A percentile compares a stretch with the other conserved stretches of the same genome.
These are phyloP conservation scores for Shinisaurus crocodilurus DNA, from an alignment of 2,113 vertebrate genomes.

Conservation along the genomic window DNA sequence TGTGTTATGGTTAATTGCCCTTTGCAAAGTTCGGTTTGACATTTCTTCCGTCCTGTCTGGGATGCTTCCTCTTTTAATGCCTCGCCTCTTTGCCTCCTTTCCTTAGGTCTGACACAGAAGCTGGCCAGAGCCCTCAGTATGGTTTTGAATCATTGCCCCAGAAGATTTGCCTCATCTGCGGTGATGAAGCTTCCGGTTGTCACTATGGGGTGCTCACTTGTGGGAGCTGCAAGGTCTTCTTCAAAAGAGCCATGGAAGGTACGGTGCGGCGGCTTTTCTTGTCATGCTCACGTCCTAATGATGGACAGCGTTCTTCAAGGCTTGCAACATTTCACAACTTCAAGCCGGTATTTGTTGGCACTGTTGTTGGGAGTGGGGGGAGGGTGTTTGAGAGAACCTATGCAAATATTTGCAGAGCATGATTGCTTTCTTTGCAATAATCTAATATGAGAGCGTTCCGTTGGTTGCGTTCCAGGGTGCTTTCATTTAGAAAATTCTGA, in stretches of 20 bases:
- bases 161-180: slow-evolving; percentile 94
- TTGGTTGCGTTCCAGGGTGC: slow-evolving; percentile 15
- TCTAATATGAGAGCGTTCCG: slow-evolving; percentile 2
- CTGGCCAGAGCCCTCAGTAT: slow-evolving; percentile 77
- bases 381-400: neutral
- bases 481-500: neutral
- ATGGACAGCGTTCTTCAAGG: neutral
- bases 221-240: slow-evolving; percentile 99
- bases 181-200: slow-evolving; percentile 96
- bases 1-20: neutral
- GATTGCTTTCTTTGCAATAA: neutral
- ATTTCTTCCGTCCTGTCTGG: neutral
- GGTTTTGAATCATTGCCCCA: slow-evolving; percentile 86
- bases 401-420: neutral
- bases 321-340: neutral
- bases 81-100: neutral
- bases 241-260: slow-evolving; percentile 99
- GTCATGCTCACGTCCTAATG: slow-evolving; percentile 22
- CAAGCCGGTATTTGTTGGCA: neutral
- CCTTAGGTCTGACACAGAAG: slow-evolving; percentile 78
- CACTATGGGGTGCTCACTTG: slow-evolving; percentile 98
- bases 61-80: neutral
- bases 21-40: neutral
- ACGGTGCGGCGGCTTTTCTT: slow-evolving; percentile 57
- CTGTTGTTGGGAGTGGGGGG: neutral